Percentiles rank a stretch among this genome's conserved stretches.
These are phyloP conservation scores for Dasysyrphus albostriatus DNA, from an alignment of 2,888 invertebrate species.

Conservation along the genomic window DNA sequence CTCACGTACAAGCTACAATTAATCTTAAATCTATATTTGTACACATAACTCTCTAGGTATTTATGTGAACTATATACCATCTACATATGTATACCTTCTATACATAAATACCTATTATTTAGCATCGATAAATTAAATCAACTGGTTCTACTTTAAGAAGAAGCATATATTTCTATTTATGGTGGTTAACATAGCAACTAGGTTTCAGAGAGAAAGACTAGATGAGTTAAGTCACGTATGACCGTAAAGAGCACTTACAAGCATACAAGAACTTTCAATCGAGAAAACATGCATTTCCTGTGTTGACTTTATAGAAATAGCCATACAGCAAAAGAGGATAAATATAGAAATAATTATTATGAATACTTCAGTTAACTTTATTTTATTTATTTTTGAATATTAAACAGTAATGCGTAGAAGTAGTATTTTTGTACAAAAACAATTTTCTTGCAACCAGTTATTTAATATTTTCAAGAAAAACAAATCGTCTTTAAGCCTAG, in stretches of 20 bases:
- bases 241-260: not conserved
- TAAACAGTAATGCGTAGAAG: not conserved
- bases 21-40: not conserved
- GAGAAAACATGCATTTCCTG: conserved; percentile 5
- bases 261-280: not conserved
- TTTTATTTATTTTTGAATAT: not conserved
- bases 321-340: not conserved
- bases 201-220: conserved; percentile 13
- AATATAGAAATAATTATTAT: not conserved
- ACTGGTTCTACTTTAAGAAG: conserved; percentile 28
- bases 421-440: not conserved
- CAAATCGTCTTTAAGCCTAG: too few species aligned
- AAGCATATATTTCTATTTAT: conserved; percentile 14
- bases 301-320: conserved; percentile 6
- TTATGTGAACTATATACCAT: not conserved
- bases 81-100: not conserved
- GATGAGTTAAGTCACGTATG: conserved; percentile 31
- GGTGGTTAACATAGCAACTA: not conserved
- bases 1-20: conserved; percentile 22
- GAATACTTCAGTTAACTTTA: not conserved
- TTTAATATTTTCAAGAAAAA: too few species aligned
- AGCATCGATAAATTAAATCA: conserved; percentile 11
- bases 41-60: not conserved
- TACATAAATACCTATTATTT: not conserved
- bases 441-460: not conserved